These are phyloP conservation scores for Anoplolepis gracilipes DNA, from an alignment of 1,140 invertebrate species.

Conservation along the genomic window DNA sequence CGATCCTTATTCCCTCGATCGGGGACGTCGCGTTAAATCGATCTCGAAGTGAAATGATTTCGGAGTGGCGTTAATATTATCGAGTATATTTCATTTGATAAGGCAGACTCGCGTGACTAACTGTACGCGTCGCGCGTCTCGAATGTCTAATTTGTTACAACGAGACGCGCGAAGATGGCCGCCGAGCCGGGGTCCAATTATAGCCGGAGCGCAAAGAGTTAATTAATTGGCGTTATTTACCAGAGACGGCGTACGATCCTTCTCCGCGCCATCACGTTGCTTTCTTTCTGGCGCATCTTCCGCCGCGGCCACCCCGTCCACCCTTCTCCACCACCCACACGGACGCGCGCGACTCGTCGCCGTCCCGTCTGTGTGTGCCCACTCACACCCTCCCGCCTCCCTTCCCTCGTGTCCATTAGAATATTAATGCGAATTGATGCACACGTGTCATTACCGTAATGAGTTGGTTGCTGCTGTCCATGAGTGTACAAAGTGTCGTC, in stretches of 20 bases:
- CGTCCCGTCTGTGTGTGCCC: conserved; percentile 38
- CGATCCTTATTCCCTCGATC: conserved; percentile 18
- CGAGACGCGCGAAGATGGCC: conserved; percentile 36
- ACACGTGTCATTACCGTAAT: conserved; percentile 85
- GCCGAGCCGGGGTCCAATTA: conserved; percentile 39
- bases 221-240: conserved; percentile 66
- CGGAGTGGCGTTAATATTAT: conserved; percentile 6
- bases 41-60: neutral
- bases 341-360: conserved; percentile 24
- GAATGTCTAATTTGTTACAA: conserved; percentile 42
- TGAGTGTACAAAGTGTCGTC: conserved; percentile 79
- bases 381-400: conserved; percentile 19
- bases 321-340: neutral
- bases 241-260: conserved; percentile 51
- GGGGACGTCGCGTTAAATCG: neutral
- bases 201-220: conserved; percentile 57
- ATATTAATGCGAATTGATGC: conserved; percentile 86
- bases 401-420: conserved; percentile 81
- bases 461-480: conserved; percentile 83
- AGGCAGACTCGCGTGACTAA: neutral
- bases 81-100: neutral
- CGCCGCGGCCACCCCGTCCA: conserved; percentile 13
- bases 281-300: conserved; percentile 66
- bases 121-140: conserved; percentile 14
- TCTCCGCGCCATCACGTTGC: conserved; percentile 63